A percentile compares a stretch with the other conserved stretches of the same genome.
Conservation (phyloP, 2,113 vertebrate genomes). For the Chrysemys picta region DNA sequence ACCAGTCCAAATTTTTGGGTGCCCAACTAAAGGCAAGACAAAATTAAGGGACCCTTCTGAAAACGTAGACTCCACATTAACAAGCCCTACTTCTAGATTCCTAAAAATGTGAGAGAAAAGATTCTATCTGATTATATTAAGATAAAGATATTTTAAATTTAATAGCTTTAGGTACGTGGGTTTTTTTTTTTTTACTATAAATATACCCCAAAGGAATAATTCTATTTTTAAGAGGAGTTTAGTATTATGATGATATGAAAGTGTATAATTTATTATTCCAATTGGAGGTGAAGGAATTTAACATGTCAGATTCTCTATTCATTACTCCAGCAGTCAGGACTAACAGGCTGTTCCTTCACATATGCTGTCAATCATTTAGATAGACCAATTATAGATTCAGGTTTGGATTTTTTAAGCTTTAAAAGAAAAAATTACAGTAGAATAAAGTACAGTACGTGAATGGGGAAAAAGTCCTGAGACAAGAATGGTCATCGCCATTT, state of each 20-base stretch:
- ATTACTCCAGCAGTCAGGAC: slow-evolving; percentile 36
- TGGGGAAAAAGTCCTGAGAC: neutral
- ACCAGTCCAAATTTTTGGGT: neutral
- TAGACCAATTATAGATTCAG: slow-evolving; percentile 37
- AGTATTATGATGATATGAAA: slow-evolving; percentile 55
- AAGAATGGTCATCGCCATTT: neutral
- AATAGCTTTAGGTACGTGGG: slow-evolving; percentile 30
- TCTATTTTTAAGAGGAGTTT: slow-evolving; percentile 52
- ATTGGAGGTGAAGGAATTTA: slow-evolving; percentile 57
- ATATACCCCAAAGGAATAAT: slow-evolving; percentile 53
- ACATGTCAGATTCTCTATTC: slow-evolving; percentile 65
- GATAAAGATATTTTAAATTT: slow-evolving; percentile 36
- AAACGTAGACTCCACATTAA: neutral
- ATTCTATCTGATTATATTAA: slow-evolving; percentile 40
- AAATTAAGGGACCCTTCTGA: neutral
- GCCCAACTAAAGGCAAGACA: neutral
- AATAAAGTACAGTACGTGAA: neutral
- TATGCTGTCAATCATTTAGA: slow-evolving; percentile 46
- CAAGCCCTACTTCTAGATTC: slow-evolving; percentile 23
- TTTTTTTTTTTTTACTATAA: slow-evolving; percentile 52
- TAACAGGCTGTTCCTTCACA: slow-evolving; percentile 63
- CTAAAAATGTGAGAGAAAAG: slow-evolving; percentile 41
- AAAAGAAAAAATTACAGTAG: slow-evolving; percentile 22
- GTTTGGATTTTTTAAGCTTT: neutral
- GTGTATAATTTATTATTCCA: slow-evolving; percentile 67